These are phyloP conservation scores for Peromyscus californicus DNA, from an alignment of 2,113 vertebrate species.

Conservation along the genomic window DNA sequence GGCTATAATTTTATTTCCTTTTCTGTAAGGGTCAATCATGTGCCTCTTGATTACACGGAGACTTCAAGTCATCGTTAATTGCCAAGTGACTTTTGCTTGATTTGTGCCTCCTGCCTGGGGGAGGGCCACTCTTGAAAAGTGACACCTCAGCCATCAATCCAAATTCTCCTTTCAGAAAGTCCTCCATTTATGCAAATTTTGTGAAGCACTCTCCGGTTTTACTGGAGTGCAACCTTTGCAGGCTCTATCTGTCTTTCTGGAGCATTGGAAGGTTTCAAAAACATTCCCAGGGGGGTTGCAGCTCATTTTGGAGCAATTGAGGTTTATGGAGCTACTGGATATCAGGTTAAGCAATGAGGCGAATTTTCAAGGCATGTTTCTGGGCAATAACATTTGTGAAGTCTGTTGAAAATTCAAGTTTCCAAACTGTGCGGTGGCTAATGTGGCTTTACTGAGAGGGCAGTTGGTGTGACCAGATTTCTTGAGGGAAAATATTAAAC, in stretches of 20 bases:
- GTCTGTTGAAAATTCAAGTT: constrained; percentile 25
- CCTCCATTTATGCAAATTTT: constrained; percentile 26
- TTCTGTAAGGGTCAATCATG: constrained; percentile 78
- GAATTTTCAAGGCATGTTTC: constrained; percentile 51
- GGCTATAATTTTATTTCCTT: constrained; percentile 56
- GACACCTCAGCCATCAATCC: constrained; percentile 10
- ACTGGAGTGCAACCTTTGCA: constrained; percentile 28
- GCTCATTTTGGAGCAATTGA: constrained; percentile 40
- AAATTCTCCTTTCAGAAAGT: constrained; percentile 63
- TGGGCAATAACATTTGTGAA: constrained; percentile 54
- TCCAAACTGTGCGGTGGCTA: background rate
- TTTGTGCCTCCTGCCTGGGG: background rate
- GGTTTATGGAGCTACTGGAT: background rate
- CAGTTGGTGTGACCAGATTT: background rate
- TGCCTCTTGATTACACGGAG: constrained; percentile 51
- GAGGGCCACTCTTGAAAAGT: constrained; percentile 56
- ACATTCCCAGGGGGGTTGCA: background rate
- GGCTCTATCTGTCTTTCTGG: background rate
- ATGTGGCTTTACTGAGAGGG: background rate
- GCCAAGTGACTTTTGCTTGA: constrained; percentile 38
- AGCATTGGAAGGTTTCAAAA: background rate
- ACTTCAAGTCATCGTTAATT: constrained; percentile 41
- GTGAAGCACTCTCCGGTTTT: constrained; percentile 42
- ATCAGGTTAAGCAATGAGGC: constrained; percentile 29
- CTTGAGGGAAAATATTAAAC: constrained; percentile 83